Evolutionary conservation across 1,140 invertebrate genomes (phyloP).

Genomic region (Drosophila sucinea): DNA sequence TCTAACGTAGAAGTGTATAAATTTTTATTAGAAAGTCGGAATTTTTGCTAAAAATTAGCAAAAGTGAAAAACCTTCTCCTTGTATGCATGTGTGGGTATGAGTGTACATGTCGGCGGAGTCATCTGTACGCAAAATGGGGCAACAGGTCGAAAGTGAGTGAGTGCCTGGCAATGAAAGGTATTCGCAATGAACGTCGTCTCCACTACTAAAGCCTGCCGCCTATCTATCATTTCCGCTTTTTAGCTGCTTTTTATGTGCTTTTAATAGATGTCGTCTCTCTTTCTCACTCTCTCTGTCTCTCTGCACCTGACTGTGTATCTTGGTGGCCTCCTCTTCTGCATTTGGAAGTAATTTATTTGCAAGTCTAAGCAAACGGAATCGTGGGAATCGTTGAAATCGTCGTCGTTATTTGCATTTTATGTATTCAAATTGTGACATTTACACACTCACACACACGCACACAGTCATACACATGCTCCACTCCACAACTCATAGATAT

Average conservation of each 20-base stretch:
- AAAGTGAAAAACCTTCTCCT: slow-evolving; percentile 26
- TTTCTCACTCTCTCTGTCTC: not conserved
- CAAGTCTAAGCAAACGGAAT: slow-evolving; percentile 45
- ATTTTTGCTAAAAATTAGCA: slow-evolving; percentile 54
- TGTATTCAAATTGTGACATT: slow-evolving; percentile 81
- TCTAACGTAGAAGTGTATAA: slow-evolving; percentile 41
- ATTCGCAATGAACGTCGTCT: slow-evolving; percentile 6
- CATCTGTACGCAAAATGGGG: slow-evolving; percentile 56
- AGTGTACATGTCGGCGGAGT: not conserved
- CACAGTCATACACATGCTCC: slow-evolving; percentile 43
- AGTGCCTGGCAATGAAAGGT: slow-evolving; percentile 8
- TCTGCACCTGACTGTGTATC: no score
- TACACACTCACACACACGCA: slow-evolving; percentile 60
- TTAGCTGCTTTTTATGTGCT: slow-evolving; percentile 71
- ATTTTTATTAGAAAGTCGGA: slow-evolving; percentile 11
- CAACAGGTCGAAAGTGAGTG: slow-evolving; percentile 62
- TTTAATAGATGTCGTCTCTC: slow-evolving; percentile 78
- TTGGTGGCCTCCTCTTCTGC: not conserved
- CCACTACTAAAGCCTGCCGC: slow-evolving; percentile 53
- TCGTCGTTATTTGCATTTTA: slow-evolving; percentile 74
- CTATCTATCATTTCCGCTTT: slow-evolving; percentile 76
- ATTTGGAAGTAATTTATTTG: slow-evolving; percentile 70
- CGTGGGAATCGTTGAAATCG: slow-evolving; percentile 34
- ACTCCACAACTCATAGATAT: slow-evolving; percentile 69
- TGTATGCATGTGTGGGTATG: not conserved